phyloP scores from a whole-genome alignment of 1,140 invertebrate genomes.

The Cydia fagiglandana region DNA sequence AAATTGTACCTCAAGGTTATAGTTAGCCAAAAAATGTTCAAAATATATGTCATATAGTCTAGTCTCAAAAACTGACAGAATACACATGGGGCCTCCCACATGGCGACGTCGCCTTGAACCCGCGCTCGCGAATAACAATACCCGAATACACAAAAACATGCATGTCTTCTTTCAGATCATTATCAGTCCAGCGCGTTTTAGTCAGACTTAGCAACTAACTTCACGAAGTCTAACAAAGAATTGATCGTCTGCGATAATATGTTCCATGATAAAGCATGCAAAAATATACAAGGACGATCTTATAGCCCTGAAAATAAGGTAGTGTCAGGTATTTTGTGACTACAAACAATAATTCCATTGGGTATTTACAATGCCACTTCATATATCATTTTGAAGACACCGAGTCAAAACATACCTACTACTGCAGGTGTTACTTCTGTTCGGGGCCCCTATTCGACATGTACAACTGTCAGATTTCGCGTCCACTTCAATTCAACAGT shows the following conservation, averaged over 20 bases:
- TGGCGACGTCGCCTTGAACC: constrained; percentile 53
- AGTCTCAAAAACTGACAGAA: constrained; percentile 39
- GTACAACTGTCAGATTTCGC: too few species aligned
- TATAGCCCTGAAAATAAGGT: not conserved
- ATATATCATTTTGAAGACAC: too few species aligned
- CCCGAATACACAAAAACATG: constrained; percentile 43
- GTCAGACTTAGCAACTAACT: constrained; percentile 1
- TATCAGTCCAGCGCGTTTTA: constrained; percentile 28
- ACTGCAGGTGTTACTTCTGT: too few species aligned
- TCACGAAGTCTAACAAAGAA: not conserved
- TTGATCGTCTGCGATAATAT: not conserved
- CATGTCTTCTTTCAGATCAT: constrained; percentile 31
- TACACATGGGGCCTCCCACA: constrained; percentile 50
- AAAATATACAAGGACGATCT: not conserved
- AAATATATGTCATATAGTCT: constrained; percentile 34
- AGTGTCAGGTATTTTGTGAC: not conserved
- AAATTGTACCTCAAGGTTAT: too few species aligned
- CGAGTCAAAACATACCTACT: too few species aligned
- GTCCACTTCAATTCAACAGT: too few species aligned
- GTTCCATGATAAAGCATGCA: not conserved
- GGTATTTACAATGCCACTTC: too few species aligned
- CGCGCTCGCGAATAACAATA: constrained; percentile 51
- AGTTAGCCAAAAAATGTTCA: too few species aligned
- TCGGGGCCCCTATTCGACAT: too few species aligned
- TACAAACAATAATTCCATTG: too few species aligned